phyloP scores from a whole-genome alignment of 2,797 vertebrate species.

The Spinus olivaceus region DNA sequence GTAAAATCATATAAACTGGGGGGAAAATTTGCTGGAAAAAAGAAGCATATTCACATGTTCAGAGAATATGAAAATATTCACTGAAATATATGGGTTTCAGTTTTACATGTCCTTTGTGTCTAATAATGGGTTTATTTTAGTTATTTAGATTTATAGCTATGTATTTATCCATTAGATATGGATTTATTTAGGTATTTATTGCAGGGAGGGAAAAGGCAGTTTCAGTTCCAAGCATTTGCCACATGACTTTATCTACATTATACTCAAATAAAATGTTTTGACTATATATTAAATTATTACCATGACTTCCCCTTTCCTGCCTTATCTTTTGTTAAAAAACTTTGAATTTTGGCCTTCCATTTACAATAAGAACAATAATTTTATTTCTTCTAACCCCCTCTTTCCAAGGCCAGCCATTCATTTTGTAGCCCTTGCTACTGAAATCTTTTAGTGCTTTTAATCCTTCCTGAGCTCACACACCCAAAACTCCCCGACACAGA shows the following conservation, averaged over 20 bases:
- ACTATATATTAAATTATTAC: not conserved
- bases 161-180: not conserved
- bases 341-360: not conserved
- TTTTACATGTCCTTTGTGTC: accelerated
- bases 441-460: not conserved
- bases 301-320: not conserved
- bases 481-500: not conserved
- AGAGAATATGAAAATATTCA: not conserved
- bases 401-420: not conserved
- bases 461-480: not conserved
- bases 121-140: not conserved
- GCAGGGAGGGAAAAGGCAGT: not conserved
- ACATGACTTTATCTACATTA: accelerated
- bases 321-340: not conserved
- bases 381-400: not conserved
- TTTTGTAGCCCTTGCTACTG: not conserved
- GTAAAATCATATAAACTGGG: not conserved
- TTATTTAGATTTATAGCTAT: not conserved
- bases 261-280: not conserved
- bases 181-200: not conserved
- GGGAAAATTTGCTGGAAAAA: not conserved
- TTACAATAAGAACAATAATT: not conserved
- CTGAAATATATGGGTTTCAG: not conserved
- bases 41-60: not conserved
- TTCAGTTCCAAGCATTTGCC: not conserved